A percentile compares a stretch with the other conserved stretches of the same genome.
Conservation (phyloP, 2,888 invertebrate species). For the Mimachlamys varia region DNA sequence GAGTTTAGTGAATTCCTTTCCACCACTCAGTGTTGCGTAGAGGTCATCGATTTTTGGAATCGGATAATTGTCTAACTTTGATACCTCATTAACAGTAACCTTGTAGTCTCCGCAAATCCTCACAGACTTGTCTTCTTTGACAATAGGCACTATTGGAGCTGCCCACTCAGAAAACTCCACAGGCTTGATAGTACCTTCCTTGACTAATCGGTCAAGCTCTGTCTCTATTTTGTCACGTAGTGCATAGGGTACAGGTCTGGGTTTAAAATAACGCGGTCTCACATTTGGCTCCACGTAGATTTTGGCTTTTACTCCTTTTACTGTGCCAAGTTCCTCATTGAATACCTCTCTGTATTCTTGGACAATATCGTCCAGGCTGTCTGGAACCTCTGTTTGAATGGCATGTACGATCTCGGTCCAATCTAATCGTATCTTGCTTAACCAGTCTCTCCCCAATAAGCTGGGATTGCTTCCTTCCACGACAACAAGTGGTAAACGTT, state of each 20-base stretch:
- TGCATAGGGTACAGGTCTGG: constrained; percentile 36
- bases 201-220: too few species aligned
- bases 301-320: constrained; percentile 40
- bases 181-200: too few species aligned
- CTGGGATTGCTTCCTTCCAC: constrained; percentile 40
- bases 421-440: constrained; percentile 45
- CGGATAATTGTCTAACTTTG: too few species aligned
- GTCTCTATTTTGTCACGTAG: constrained; percentile 43
- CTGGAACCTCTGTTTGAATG: not conserved
- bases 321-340: constrained; percentile 38
- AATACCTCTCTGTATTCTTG: constrained; percentile 36
- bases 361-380: not conserved
- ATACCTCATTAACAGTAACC: too few species aligned
- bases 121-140: too few species aligned
- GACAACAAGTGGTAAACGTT: not conserved
- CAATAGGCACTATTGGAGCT: too few species aligned
- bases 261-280: constrained; percentile 37
- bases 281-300: constrained; percentile 10
- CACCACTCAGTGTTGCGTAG: too few species aligned
- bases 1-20: not conserved
- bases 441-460: constrained; percentile 48
- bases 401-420: constrained; percentile 1
- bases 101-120: too few species aligned
- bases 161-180: too few species aligned
- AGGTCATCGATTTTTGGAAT: too few species aligned